Base-by-base conservation (phyloP, 2,797 vertebrate species). In the Enteromius trimaculatus region DNA sequence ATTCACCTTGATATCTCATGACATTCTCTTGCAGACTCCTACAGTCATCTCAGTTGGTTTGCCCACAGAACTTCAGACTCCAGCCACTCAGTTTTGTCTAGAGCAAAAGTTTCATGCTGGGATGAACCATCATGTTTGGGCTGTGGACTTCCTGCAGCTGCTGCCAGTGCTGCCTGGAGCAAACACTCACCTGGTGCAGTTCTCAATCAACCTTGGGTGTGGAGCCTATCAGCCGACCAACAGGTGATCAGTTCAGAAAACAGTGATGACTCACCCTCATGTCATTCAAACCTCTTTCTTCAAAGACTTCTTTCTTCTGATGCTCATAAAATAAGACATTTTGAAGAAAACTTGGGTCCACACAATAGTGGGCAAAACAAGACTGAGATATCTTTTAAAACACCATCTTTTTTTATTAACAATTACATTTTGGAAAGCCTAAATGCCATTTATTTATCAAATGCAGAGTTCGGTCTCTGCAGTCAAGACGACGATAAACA, bases 191-290 rank as follows among this genome's bases (percentile, higher is more conserved):
- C 95, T 98, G 90, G 96, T 96, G 85, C 97, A 99, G 87, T 99
- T 99, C 93, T 99, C 98, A 88, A 96, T 99, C 91, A 99, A 98
- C 91, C 92, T 99, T 42, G 98, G 98, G 81, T 99, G 98, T 88
- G 98, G 98, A 88, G 97, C 97, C n/a, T 96, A 97, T 80, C 97
- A 99, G 84, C 96, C 96, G 55, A 96, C 96, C 85, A 99, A 98
- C 96, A 99, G 98, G 98, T 99, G 94, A 49, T 6, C 0, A 3
- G 8, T 16, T 26, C 65, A 34, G 6, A 7, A 31, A 31, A 64
- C 60, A 31, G 6, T 31, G 14, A 31, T 31, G 16, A 37, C 23
- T 62, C 13, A 26, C 5, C n/a, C 6, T 55, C 11, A 68, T 39
- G 4, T 6, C 19, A 2, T 39, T 68, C 44, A 49, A 2, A 42